Percentiles rank a stretch among this genome's conserved stretches.
Conservation (phyloP, 1,140 invertebrate genomes). For the Rhizoglyphus robini region DNA sequence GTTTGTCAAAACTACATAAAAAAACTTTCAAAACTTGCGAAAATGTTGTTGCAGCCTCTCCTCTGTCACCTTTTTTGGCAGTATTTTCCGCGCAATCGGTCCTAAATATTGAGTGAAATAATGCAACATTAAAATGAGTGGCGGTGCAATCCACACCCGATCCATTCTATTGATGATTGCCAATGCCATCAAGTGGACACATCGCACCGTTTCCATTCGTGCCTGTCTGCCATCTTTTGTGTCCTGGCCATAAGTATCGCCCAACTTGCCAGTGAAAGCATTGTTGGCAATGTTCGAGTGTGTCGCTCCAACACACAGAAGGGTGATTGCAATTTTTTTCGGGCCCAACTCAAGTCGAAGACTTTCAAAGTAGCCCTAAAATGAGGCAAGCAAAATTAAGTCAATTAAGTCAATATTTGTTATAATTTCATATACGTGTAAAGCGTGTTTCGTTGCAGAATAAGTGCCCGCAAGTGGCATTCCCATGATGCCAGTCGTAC, state of each 20-base stretch:
- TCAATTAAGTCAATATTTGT: background rate
- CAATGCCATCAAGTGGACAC: conserved; percentile 53
- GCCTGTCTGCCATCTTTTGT: background rate
- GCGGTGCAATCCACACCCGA: conserved; percentile 57
- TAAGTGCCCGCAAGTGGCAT: conserved; percentile 61
- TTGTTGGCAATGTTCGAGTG: conserved; percentile 54
- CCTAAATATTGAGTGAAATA: conserved; percentile 39
- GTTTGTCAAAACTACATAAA: no score
- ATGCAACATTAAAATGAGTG: conserved; percentile 45
- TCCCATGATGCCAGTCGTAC: conserved; percentile 50
- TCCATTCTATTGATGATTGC: conserved; percentile 59
- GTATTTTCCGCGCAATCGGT: background rate
- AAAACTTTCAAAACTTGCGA: no score
- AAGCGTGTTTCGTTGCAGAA: conserved; percentile 60
- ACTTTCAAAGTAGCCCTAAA: conserved; percentile 23
- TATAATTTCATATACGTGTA: conserved; percentile 52
- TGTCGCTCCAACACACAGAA: conserved; percentile 62
- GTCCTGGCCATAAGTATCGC: conserved; percentile 36
- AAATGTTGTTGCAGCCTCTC: conserved; percentile 6
- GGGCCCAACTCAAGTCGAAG: conserved; percentile 23
- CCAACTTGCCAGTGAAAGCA: conserved; percentile 49
- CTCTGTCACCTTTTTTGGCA: background rate
- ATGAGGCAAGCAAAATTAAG: background rate
- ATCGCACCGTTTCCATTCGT: conserved; percentile 53
- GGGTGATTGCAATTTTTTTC: conserved; percentile 45